Conservation (phyloP, 2,113 vertebrate genomes). For the Gopherus evgoodei region DNA sequence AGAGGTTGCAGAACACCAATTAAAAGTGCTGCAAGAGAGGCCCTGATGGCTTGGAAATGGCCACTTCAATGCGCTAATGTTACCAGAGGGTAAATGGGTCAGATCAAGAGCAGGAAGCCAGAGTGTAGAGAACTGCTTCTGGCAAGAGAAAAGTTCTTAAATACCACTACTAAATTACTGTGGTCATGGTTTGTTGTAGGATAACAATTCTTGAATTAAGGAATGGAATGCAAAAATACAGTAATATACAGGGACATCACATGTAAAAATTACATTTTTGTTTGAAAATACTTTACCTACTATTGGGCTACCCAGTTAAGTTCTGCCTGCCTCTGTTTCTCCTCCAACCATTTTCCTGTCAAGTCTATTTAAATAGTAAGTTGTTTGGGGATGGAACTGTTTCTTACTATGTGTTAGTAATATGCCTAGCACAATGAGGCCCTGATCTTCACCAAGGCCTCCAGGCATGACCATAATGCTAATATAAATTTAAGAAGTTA, state of each 20-base stretch:
- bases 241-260: no score
- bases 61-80: neutral
- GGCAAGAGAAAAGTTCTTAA: neutral
- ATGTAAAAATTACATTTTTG: neutral
- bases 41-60: accelerated
- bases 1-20: neutral
- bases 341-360: neutral
- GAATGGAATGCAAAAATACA: no score
- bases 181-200: neutral
- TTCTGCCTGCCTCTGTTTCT: neutral
- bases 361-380: neutral
- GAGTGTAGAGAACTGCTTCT: accelerated
- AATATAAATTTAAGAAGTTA: neutral
- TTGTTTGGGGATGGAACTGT: conserved; percentile 6
- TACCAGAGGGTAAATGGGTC: accelerated
- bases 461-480: neutral
- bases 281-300: neutral
- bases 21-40: accelerated
- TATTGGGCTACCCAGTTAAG: neutral
- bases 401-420: neutral
- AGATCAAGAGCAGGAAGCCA: neutral
- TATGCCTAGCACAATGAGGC: neutral
- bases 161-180: neutral
- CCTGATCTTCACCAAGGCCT: neutral
- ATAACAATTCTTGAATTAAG: no score